A percentile compares a stretch with the other conserved stretches of the same genome.
Conservation (phyloP, 2,888 invertebrate species). For the Phengaris alcon region DNA sequence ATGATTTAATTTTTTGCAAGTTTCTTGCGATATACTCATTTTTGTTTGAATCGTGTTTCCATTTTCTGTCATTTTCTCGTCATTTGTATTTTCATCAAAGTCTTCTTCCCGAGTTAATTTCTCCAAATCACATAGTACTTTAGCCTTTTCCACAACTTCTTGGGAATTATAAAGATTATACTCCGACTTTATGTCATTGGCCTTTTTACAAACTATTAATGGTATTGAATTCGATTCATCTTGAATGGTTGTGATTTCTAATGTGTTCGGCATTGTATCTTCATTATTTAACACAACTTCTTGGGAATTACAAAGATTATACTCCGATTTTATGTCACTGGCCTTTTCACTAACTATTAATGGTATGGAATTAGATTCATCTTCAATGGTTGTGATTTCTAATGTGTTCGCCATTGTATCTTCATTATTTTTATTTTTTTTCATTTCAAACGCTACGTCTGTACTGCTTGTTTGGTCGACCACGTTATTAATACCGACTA, state of each 20-base stretch:
- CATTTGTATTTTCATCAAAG: neutral
- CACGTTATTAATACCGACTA: neutral
- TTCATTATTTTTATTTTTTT: slow-evolving; percentile 3
- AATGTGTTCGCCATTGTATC: neutral
- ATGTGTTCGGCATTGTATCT: neutral
- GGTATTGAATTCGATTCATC: neutral
- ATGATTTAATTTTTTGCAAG: too few species aligned
- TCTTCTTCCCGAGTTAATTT: neutral
- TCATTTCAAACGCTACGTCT: neutral
- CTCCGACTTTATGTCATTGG: neutral
- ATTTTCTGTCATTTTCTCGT: neutral
- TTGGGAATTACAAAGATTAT: neutral
- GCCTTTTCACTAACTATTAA: neutral
- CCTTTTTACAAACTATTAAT: neutral
- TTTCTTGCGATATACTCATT: too few species aligned
- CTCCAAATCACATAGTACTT: neutral
- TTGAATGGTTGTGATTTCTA: neutral
- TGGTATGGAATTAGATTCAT: neutral
- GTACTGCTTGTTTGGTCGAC: neutral
- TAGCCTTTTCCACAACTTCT: neutral
- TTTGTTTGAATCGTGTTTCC: neutral
- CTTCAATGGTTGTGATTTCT: neutral
- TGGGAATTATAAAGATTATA: neutral
- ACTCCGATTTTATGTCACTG: neutral
- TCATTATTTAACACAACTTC: neutral